Base-by-base conservation (phyloP, 2,888 invertebrate species). In the Spisula subtruncata region DNA sequence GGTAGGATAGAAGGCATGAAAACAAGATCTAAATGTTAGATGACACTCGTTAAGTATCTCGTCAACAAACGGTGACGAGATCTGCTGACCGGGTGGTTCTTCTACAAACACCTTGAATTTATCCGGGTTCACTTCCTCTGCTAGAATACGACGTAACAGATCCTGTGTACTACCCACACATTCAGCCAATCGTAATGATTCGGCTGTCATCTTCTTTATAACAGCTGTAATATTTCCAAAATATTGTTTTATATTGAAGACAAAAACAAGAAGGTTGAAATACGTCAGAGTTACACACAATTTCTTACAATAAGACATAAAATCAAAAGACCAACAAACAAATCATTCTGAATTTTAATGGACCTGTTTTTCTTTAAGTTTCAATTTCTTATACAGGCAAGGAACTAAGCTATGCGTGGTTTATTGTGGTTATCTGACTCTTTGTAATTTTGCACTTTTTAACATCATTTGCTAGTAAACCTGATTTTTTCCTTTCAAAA, bases 1-100 rank as follows among this genome's bases (percentile, higher is more conserved):
- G 0, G 99, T 99, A 0, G 99, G 99, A 97, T 99, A 99, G 97
- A 99, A 99, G 0, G 99, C 99, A 97, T 99, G 99, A 96, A 99
- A 99, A 96, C 99, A 99, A 4, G 98, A 97, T 0, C 98, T 98
- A 96, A 99, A 98, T 0, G 99, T 99, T 86, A 98, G 98, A 94
- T 99, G 98, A 88, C 99, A 98, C 96, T 99, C 99, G 85, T 98
- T 98, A 86, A 99, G 97, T 92, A 99, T 98, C 54, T 98, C 95
- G 80, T 96, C 95, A n/a, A 95, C 94, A 87, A 96, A 93, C 25
- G 93, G 90, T 18, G 92, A 90, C 81, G 95, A 95, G 16, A 94
- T 92, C 6, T 91, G 89, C 32, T 91, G 86, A 12, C 92, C 91
- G 10, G 93, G 93, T 1, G 95, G 94, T 84, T 95, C 95, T 12